Conservation (phyloP, 2,797 vertebrate genomes). For the Acipenser transmontanus region DNA sequence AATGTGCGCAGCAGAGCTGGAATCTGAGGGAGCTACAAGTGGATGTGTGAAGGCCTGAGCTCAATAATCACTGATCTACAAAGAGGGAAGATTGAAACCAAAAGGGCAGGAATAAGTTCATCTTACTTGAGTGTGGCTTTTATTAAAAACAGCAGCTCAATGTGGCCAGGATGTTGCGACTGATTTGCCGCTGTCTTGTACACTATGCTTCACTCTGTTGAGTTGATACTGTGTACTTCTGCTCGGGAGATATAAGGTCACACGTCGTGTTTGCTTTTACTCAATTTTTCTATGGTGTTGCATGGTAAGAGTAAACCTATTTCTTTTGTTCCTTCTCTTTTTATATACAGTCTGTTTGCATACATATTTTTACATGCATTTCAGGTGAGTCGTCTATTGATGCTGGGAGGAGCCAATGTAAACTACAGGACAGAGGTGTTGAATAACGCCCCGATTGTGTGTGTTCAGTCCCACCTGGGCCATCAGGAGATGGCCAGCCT, state of each 20-base stretch:
- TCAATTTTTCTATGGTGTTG: background rate
- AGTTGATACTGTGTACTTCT: background rate
- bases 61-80: slow-evolving; percentile 1
- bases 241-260: background rate
- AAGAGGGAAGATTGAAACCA: slow-evolving; percentile 3
- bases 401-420: slow-evolving; percentile 88
- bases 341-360: background rate
- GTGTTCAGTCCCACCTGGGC: slow-evolving; percentile 89
- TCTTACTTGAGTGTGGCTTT: background rate
- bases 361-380: slow-evolving; percentile 17
- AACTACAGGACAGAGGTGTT: slow-evolving; percentile 94
- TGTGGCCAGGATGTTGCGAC: background rate
- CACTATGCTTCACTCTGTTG: background rate
- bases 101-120: slow-evolving; percentile 11
- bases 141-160: background rate
- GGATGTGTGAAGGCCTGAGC: background rate
- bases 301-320: background rate
- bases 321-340: background rate
- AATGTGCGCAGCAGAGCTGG: no score
- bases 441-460: slow-evolving; percentile 88
- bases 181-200: background rate
- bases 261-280: no score
- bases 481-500: slow-evolving; percentile 86
- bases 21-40: background rate
- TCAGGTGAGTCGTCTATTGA: slow-evolving; percentile 93